phyloP scores from a whole-genome alignment of 2,797 vertebrate species.

The Anguilla marmorata region DNA sequence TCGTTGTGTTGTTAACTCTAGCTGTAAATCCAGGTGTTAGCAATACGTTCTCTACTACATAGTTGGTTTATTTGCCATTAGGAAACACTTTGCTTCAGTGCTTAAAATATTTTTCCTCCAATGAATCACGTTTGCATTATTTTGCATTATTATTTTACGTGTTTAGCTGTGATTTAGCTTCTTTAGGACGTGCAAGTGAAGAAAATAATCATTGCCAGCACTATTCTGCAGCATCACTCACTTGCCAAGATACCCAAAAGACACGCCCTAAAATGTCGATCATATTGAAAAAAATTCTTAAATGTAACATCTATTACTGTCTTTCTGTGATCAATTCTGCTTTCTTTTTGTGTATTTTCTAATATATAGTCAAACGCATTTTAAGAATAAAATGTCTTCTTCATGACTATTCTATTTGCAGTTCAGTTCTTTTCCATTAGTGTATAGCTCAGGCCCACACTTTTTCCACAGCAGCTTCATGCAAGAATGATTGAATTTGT shows the following conservation, averaged over 20 bases:
- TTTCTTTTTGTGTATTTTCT: slow-evolving; percentile 1
- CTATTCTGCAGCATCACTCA: background rate
- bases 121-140: background rate
- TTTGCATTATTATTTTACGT: too few species aligned
- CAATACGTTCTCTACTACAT: background rate
- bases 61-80: background rate
- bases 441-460: background rate
- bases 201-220: background rate
- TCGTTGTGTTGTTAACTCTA: background rate
- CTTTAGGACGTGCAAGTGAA: background rate
- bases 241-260: background rate
- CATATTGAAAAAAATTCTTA: background rate
- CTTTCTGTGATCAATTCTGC: background rate
- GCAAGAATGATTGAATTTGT: background rate
- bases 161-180: background rate
- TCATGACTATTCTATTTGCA: background rate
- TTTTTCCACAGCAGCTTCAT: background rate
- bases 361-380: background rate
- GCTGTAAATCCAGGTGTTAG: background rate
- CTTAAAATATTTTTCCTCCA: background rate
- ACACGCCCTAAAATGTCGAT: slow-evolving; percentile 17
- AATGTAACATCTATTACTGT: background rate
- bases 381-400: slow-evolving; percentile 6
- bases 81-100: background rate
- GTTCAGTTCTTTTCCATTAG: slow-evolving; percentile 10